Evolutionary conservation across 2,888 invertebrate genomes (phyloP), one percentile per base, ranked within the genome.

Genomic region (Cephus rjabovi): DNA sequence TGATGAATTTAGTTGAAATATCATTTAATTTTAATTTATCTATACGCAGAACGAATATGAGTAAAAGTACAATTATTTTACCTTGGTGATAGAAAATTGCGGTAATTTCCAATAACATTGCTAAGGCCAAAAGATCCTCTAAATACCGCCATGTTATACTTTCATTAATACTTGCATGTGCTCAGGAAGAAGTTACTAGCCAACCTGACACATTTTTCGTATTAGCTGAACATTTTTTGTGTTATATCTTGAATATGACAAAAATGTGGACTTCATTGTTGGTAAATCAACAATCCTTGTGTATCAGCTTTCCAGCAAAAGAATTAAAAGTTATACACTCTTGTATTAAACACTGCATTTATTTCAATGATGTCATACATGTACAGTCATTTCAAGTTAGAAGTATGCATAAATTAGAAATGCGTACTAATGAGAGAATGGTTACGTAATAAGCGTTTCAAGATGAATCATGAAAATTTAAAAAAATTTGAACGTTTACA

Each of bases 1-100:
- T 81, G 81, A 81, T 83, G 83, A 82, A 79, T 83, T 76, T 79
- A 79, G 80, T 80, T 83, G 79, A 83, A 82, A n/a, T 79, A 83
- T 81, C 75, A 79, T 83, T 79, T 80, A 83, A 80, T 78, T 73
- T 79, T 75, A 30, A 73, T 68, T 34, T 2, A 74, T 76, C 40
- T 69, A 34, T 80, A 77, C 69, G 73, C 15, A 4, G 15, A 70
- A 30, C 0, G 9, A 56, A 23, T 23, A 11, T 15, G 12, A 71
- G 12, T 71, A 15, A 12, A 33, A 31, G 3, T 33, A 15, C 1
- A 73, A 37, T 40, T 23, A 56, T 56, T 31, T 81, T 79, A 86
- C 86, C 86, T 84, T 68, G 31, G 15, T 9, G 73, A 56, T 15
- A 86, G 77, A 34, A 84, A 69, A 56, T 73, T 81, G 3, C 76